A percentile compares a stretch with the other conserved stretches of the same genome.
phyloP scores from a whole-genome alignment of 2,797 vertebrate species.

The Chanos chanos region DNA sequence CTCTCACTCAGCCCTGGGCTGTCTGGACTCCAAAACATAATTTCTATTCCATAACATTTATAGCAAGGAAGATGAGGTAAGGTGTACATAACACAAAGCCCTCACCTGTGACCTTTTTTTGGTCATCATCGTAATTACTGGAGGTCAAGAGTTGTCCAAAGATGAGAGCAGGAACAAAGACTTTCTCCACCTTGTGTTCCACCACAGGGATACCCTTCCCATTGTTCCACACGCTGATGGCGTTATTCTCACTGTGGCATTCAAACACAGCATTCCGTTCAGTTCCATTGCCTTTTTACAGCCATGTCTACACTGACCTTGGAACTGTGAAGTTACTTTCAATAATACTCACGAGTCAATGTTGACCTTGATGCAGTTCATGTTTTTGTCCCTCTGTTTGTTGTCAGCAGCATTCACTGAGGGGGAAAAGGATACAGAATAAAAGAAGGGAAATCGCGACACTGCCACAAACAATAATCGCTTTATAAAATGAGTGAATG shows the following conservation, averaged over 20 bases:
- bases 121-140: conserved; percentile 93
- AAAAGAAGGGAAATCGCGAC: too few relatives aligned
- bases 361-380: conserved; percentile 91
- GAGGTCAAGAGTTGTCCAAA: conserved; percentile 97
- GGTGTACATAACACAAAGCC: background rate
- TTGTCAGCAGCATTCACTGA: conserved; percentile 97
- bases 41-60: too few relatives aligned
- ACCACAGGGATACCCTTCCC: conserved; percentile 98
- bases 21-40: too few relatives aligned
- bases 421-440: conserved; percentile 23
- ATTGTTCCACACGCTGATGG: conserved; percentile 94
- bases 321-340: too few relatives aligned
- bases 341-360: conserved; percentile 86
- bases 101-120: conserved; percentile 97
- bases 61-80: background rate
- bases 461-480: too few relatives aligned
- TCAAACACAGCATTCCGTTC: background rate
- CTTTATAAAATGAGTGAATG: too few relatives aligned
- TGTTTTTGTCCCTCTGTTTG: conserved; percentile 92
- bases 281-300: background rate
- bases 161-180: conserved; percentile 94
- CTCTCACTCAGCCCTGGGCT: too few relatives aligned
- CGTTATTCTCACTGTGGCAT: conserved; percentile 94
- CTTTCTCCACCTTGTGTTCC: conserved; percentile 96
- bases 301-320: background rate